Conservation (phyloP, 2,888 invertebrate genomes). For the Drosophila diplacantha region DNA sequence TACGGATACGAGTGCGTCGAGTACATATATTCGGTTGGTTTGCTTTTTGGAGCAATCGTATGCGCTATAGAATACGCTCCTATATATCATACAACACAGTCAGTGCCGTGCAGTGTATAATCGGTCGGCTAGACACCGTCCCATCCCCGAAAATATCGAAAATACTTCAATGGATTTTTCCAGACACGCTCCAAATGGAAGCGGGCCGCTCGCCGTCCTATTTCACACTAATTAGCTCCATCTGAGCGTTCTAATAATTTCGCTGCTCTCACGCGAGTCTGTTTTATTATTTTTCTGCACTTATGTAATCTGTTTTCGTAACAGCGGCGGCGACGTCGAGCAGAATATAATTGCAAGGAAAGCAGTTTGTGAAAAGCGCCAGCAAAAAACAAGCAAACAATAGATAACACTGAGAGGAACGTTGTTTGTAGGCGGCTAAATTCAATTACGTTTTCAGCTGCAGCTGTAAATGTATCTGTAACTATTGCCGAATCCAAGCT, state of each 20-base stretch:
- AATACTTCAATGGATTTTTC: constrained; percentile 22
- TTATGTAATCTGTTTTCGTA: constrained; percentile 72
- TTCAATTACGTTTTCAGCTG: constrained; percentile 21
- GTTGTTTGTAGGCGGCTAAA: constrained; percentile 14
- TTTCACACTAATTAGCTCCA: constrained; percentile 37
- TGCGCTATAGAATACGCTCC: constrained; percentile 21
- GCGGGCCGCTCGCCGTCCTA: constrained; percentile 6
- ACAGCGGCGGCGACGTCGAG: constrained; percentile 55
- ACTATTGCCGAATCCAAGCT: background rate
- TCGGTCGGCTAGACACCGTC: constrained; percentile 3
- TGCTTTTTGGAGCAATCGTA: constrained; percentile 36
- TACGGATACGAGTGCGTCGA: constrained; percentile 58
- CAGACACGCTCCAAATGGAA: constrained; percentile 30
- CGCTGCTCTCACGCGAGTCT: constrained; percentile 26
- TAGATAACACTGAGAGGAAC: constrained; percentile 43
- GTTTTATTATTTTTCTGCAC: constrained; percentile 43
- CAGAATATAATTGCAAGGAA: constrained; percentile 48
- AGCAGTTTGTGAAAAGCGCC: constrained; percentile 44
- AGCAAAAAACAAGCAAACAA: constrained; percentile 49
- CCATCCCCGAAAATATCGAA: background rate
- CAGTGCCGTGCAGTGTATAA: constrained; percentile 29
- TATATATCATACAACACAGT: constrained; percentile 7
- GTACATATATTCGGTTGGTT: constrained; percentile 52
- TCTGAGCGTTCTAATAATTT: constrained; percentile 22
- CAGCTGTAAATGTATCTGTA: constrained; percentile 2